These are phyloP conservation scores for Gasteruption jaculator DNA, from an alignment of 2,888 invertebrate genomes.

Conservation along the genomic window DNA sequence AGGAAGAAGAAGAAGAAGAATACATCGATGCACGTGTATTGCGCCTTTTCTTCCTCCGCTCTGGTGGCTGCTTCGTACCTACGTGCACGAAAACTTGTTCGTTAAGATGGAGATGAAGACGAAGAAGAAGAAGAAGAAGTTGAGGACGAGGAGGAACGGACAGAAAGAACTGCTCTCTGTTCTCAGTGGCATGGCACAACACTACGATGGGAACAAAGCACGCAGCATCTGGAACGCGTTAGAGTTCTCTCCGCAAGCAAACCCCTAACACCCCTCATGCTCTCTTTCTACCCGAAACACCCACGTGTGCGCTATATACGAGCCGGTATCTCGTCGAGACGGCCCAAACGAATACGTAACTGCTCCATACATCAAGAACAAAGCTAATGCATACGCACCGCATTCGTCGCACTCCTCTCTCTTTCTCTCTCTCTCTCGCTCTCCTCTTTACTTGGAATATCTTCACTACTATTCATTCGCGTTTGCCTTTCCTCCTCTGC, in stretches of 20 bases:
- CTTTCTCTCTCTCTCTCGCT: constrained; percentile 13
- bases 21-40: too few relatives aligned
- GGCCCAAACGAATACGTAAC: constrained; percentile 24
- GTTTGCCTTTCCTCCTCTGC: too few relatives aligned
- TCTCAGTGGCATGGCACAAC: too few relatives aligned
- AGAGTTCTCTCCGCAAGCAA: constrained; percentile 35
- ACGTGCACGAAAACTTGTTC: too few relatives aligned
- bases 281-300: constrained; percentile 24
- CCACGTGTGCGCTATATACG: constrained; percentile 29
- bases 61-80: too few relatives aligned
- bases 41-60: too few relatives aligned
- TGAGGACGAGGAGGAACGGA: too few relatives aligned
- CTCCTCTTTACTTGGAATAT: too few relatives aligned
- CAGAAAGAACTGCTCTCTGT: too few relatives aligned
- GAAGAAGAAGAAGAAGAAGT: constrained; percentile 12
- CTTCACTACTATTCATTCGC: too few relatives aligned
- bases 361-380: constrained; percentile 40
- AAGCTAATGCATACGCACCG: constrained; percentile 32
- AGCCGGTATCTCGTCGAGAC: constrained; percentile 26
- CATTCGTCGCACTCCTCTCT: constrained; percentile 2
- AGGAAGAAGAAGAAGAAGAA: too few relatives aligned
- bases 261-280: constrained; percentile 20
- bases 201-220: constrained; percentile 44
- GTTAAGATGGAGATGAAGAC: constrained; percentile 3
- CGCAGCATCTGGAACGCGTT: constrained; percentile 49